phyloP scores from a whole-genome alignment of 2,888 invertebrate species.

The Chrysina gloriosa region DNA sequence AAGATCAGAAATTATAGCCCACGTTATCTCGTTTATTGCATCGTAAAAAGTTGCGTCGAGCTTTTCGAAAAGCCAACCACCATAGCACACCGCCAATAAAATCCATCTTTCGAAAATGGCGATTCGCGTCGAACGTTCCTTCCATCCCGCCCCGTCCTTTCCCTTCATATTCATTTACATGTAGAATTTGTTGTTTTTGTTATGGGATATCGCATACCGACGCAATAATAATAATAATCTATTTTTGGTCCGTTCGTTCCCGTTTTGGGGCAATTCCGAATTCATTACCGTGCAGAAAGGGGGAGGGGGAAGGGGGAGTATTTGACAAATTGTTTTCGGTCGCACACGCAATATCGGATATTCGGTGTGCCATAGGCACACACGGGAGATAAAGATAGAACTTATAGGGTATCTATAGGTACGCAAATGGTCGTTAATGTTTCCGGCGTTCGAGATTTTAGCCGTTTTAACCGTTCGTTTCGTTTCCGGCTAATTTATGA shows the following conservation, averaged over 20 bases:
- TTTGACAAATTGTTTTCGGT: constrained; percentile 20
- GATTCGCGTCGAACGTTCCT: not conserved
- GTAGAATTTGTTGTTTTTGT: not conserved
- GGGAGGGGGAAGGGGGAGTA: not conserved
- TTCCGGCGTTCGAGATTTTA: no score
- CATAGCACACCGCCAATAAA: no score
- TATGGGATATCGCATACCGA: constrained; percentile 5
- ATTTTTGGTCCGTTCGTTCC: not conserved
- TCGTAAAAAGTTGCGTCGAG: constrained; percentile 1
- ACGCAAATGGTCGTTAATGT: no score
- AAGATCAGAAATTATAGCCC: constrained; percentile 19
- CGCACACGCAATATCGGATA: not conserved
- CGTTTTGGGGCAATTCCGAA: constrained; percentile 8
- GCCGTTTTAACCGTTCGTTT: no score
- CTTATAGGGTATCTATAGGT: no score
- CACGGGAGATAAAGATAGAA: no score
- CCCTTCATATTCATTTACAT: not conserved
- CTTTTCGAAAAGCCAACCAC: not conserved
- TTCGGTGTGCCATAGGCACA: no score
- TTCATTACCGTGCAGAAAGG: constrained; percentile 6
- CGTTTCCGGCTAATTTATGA: no score
- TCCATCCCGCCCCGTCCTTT: no score
- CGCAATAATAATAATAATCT: not conserved
- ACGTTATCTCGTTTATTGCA: not conserved
- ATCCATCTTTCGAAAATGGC: no score